These are phyloP conservation scores for Otocyon megalotis DNA, from an alignment of 2,113 vertebrate species.

Conservation along the genomic window DNA sequence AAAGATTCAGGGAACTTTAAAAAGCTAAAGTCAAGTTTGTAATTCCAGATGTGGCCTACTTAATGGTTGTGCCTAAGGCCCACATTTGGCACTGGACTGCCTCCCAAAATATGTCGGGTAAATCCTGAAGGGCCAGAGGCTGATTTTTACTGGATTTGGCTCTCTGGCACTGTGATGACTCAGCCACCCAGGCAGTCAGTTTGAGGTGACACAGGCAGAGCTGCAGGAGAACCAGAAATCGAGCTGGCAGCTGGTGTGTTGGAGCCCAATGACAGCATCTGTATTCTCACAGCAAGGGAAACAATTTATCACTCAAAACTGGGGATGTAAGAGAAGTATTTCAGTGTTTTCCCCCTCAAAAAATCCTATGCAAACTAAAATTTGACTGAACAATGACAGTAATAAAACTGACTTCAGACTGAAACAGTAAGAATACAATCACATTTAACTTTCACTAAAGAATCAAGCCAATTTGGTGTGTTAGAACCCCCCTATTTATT, in stretches of 20 bases:
- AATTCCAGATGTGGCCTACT: neutral
- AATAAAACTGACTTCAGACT: neutral
- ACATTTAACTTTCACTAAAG: neutral
- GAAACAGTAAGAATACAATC: neutral
- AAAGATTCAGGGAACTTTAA: neutral
- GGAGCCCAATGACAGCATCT: neutral
- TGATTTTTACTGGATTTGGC: neutral
- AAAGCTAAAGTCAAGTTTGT: neutral
- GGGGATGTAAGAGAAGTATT: neutral
- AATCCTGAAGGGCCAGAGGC: neutral
- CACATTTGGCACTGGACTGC: neutral
- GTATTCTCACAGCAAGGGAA: neutral
- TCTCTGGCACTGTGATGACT: neutral
- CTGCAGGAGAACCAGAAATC: neutral
- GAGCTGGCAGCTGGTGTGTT: neutral
- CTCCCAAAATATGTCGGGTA: conserved; percentile 11
- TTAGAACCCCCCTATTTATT: neutral
- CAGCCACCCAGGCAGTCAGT: neutral
- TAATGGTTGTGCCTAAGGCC: neutral
- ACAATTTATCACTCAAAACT: no score
- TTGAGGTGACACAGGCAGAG: neutral
- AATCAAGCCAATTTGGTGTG: neutral
- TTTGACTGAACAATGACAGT: neutral
- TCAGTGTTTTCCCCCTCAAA: neutral
- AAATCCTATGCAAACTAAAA: conserved; percentile 29